Evolutionary conservation across 1,140 invertebrate species (phyloP), one percentile per base, ranked within the genome.

Genomic region (Coboldia fuscipes): DNA sequence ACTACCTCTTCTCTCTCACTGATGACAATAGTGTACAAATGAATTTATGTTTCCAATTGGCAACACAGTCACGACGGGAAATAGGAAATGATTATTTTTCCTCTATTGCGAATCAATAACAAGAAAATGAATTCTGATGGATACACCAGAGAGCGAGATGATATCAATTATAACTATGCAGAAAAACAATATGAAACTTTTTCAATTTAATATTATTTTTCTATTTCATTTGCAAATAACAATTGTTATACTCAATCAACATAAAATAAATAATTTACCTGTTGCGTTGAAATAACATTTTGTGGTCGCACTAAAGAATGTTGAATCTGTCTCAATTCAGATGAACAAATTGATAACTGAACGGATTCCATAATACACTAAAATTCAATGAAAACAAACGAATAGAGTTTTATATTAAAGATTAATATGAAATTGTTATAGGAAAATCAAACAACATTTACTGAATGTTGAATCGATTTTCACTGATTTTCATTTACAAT

Each of bases 341-440:
- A 77, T 23, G 68, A 62, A 60, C 73, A 78, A 30, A 65, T 57
- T n/a, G 66, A 66, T 24, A 70, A 48, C 47, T 68, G 72, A 26
- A 65, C 57, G 31, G 66, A 76, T 54, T 82, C 78, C 37, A 69
- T 58, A 58, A 75, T 66, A 50, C 75, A 69, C 77, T 80, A 52
- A 8, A 54, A 58, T 33, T 41, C 41, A 37, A 41, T 32, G 36
- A 38, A 45, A 29, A 30, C 27, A 24, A 38, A 36, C 17, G 17
- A 18, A 36, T 17, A 27, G 4, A 4, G 7, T 9, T 7, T 9
- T 13, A 32, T 24, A 23, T 10, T 22, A 33, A 14, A 10, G 22
- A 12, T 23, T 7, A 3, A 34, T 34, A 32, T 36, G n/a, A 14
- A 39, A 1, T 26, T 34, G 4, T 24, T 26, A 17, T 9, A 16